Percentiles rank a stretch among this genome's conserved stretches.
These are phyloP conservation scores for Patagioenas fasciata DNA, from an alignment of 2,113 vertebrate species.

Conservation along the genomic window DNA sequence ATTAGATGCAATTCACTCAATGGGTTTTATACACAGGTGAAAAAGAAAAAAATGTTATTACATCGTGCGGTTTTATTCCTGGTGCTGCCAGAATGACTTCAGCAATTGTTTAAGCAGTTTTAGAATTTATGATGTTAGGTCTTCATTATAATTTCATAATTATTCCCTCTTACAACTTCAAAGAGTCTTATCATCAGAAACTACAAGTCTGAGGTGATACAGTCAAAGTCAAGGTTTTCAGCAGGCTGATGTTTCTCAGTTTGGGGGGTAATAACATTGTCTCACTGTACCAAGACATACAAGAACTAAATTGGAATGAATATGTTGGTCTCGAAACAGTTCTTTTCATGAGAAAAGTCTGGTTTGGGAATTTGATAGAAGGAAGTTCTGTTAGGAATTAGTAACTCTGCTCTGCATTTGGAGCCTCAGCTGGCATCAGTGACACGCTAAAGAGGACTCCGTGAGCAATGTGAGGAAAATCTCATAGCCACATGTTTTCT, in stretches of 20 bases:
- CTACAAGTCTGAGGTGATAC: not conserved
- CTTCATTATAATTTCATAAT: not conserved
- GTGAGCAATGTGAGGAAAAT: not conserved
- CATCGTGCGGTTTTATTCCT: not conserved
- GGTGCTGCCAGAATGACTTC: not conserved
- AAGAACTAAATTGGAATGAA: not conserved
- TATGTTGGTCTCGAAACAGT: not conserved
- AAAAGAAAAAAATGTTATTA: not conserved
- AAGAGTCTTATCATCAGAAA: not conserved
- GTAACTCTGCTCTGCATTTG: not conserved
- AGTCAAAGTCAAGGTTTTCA: not conserved
- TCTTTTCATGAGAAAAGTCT: not conserved
- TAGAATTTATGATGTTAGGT: not conserved
- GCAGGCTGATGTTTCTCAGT: not conserved
- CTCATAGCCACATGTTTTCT: not conserved
- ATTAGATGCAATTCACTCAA: slow-evolving; percentile 96
- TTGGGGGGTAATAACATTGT: not conserved
- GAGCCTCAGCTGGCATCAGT: not conserved
- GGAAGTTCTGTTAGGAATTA: not conserved
- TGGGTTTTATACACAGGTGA: slow-evolving; percentile 99
- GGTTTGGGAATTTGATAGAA: not conserved
- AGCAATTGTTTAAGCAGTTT: not conserved
- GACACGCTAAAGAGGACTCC: not conserved
- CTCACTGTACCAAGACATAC: not conserved
- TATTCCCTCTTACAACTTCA: not conserved